Conservation (phyloP, 2,888 invertebrate genomes). For the Heliconius cydno region DNA sequence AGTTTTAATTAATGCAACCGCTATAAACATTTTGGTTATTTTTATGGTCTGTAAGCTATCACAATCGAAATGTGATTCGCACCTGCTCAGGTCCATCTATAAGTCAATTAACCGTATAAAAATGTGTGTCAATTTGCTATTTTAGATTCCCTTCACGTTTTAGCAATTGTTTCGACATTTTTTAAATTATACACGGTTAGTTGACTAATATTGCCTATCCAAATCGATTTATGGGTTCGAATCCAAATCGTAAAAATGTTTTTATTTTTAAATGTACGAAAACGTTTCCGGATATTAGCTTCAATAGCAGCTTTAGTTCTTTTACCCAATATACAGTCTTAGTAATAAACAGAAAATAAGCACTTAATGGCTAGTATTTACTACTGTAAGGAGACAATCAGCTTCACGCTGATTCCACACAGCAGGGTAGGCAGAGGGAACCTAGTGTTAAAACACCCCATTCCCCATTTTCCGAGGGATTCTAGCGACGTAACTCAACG, state of each 20-base stretch:
- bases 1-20: background rate
- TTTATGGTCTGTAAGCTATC: background rate
- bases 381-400: too few relatives aligned
- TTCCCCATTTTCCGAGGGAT: too few relatives aligned
- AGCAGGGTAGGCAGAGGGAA: too few relatives aligned
- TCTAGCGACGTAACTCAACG: too few relatives aligned
- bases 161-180: background rate
- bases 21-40: slow-evolving; percentile 8
- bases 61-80: background rate
- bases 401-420: too few relatives aligned
- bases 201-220: background rate
- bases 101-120: slow-evolving; percentile 7
- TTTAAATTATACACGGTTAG: background rate
- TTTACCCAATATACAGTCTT: too few relatives aligned
- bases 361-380: too few relatives aligned
- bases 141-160: background rate
- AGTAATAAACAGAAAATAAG: too few relatives aligned
- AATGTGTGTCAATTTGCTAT: background rate
- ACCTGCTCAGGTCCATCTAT: slow-evolving; percentile 11
- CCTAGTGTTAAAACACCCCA: too few relatives aligned
- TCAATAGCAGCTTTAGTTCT: background rate
- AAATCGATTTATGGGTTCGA: background rate
- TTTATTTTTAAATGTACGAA: background rate
- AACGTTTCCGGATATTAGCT: background rate
- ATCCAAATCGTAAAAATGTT: background rate